Conservation (phyloP, 2,888 invertebrate species). For the Alloscopus bannaensis region DNA sequence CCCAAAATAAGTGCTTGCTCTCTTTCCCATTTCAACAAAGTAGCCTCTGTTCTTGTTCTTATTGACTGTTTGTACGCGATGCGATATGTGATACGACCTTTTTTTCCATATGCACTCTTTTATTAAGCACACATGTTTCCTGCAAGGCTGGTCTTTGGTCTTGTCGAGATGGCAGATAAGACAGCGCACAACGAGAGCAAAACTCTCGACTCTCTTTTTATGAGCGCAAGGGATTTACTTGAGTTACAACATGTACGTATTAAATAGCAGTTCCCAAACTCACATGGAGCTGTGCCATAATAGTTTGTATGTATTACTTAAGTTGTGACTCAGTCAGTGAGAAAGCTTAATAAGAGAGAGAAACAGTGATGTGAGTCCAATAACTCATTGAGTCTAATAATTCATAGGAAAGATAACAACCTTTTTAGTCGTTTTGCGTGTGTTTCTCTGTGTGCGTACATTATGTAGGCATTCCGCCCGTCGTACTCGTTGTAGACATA, state of each 20-base stretch:
- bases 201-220: conserved; percentile 24
- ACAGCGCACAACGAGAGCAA: conserved; percentile 35
- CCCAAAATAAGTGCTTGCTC: conserved; percentile 3
- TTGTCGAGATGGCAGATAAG: conserved; percentile 38
- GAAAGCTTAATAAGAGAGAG: not conserved
- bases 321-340: conserved; percentile 17
- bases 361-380: conserved; percentile 22
- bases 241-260: not conserved
- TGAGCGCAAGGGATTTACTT: not conserved
- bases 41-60: not conserved
- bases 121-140: not conserved
- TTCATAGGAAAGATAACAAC: conserved; percentile 10
- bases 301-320: not conserved
- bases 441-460: too few species aligned
- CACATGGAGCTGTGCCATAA: not conserved
- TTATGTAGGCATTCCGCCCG: too few species aligned
- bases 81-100: not conserved
- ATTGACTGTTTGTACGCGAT: too few species aligned
- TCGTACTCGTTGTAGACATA: too few species aligned
- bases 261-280: not conserved
- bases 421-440: too few species aligned
- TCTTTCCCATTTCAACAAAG: not conserved
- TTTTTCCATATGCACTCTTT: not conserved
- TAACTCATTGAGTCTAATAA: conserved; percentile 26
- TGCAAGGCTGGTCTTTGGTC: not conserved